Evolutionary conservation across 2,113 vertebrate genomes (phyloP), one percentile per base, ranked within the genome.

Genomic region (Oryzias melastigma): DNA sequence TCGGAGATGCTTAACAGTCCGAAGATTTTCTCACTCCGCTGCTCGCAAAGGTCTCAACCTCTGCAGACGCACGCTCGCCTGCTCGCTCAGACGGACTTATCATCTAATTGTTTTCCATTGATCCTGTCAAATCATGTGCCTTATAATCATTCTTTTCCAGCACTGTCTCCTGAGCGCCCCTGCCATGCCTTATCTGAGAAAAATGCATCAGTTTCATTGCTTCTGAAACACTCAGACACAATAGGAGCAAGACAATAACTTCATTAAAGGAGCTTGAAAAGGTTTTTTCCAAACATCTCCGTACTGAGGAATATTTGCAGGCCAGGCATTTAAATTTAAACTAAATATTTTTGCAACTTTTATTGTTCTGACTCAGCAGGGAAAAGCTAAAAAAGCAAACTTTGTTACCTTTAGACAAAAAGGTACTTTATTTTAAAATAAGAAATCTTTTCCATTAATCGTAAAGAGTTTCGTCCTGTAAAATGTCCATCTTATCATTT

Each of bases 41-140:
- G 66, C 52, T 6, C 70, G 58, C 35, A 82, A 74, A 84, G 68
- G 67, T 80, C 49, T 68, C 55, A 15, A 59, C 59, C 75, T 60
- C 49, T 59, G 17, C 13, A 58, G 54, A 51, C 15, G 7, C 7
- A 27, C 52, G 1, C 60, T 68, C 17, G 27, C 52, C 56, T 44
- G 49, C 66, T 47, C 22, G 57, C 69, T 50, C 52, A 65, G 61
- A 52, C 61, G 57, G 75, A 74, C 59, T 76, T 62, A 72, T 88
- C 82, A 77, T 87, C 84, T 90, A 91, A 91, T 91, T 87, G 86
- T 85, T 88, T 91, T 89, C 86, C 80, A 91, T 91, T 84, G 90
- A 91, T 92, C 78, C 86, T 91, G 89, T 90, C 88, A 66, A 59
- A 87, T 87, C 87, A 87, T 84, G 82, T 84, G 81, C 60, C 71